Evolutionary conservation across 2,797 vertebrate species (phyloP), one percentile per base, ranked within the genome.

Genomic region (Chelidonichthys spinosus): DNA sequence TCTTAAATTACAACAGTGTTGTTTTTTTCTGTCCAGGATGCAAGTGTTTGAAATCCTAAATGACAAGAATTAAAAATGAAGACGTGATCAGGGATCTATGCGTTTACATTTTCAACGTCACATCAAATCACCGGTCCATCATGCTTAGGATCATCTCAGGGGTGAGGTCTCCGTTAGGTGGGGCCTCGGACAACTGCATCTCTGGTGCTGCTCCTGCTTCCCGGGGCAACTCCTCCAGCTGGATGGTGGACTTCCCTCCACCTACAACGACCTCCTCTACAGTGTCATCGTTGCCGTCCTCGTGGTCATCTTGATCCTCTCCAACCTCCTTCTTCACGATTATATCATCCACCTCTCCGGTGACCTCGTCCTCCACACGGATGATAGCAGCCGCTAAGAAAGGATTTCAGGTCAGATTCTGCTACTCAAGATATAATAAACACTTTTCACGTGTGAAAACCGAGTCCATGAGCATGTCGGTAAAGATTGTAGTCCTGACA

Each of bases 91-190:
- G 56, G 58, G 63, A 60, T 70, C 59, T 79, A 74, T 40, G 66
- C 76, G 77, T 70, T 74, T 75, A 79, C 72, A 76, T 69, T 63
- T 32, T 79, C 1, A 5, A 74, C 36, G 78, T n/a, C 60, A 63
- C 63, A 43, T 72, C 84, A 81, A 25, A 94, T 99, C 97, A 99
- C 95, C 98, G 98, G 95, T 99, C 98, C 98, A 99, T 99, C 97
- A 99, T 98, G 93, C 98, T 99, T 72, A 99, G 96, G 87, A 99
- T 99, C 98, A 99, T 99, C 94, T 99, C 98, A 3, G 98, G 97
- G 15, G 98, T 99, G 86, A 99, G 96, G 91, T 99, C 98, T 81
- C 97, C 97, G 0, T 99, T 99, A 13, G 97, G 96, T 13, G 97
- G 96, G 40, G 97, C 95, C 7, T 90, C 95, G 0, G 92, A 54